Evolutionary conservation across 2,888 invertebrate species (phyloP), one percentile per base, ranked within the genome.

Genomic region (Periphyllus acericola): DNA sequence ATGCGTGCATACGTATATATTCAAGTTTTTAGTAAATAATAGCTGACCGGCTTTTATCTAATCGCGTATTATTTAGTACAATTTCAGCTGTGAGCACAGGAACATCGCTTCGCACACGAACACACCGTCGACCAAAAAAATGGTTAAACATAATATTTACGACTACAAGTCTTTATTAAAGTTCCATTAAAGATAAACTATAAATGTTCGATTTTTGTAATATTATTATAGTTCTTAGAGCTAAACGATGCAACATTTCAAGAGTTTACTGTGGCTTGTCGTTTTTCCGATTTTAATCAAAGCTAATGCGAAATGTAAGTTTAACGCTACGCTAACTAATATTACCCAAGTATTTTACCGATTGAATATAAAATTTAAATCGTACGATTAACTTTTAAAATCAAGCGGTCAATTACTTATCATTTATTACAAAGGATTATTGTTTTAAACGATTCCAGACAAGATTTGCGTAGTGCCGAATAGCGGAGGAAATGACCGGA

Each of bases 401-500:
- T 9, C 8, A 60, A 36, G 5, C 14, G 25, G 14, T 14, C 25
- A 34, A 79, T 25, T n/a, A 79, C 14, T n/a, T 9, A 76, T 60
- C n/a, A 36, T n/a, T 19, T 11, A 71, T 60, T 68, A 68, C 29
- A 25, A 52, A n/a, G 52, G 34, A 66, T 75, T 3, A 68, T 78
- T n/a, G 34, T 52, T 79, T 21, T 19, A 36, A 74, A 29, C 25
- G 4, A 34, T 89, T 89, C 9, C 78, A 89, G 89, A 85, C 40
- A 89, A 83, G 79, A 66, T 89, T 29, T 90, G 90, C 60, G 89
- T 89, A n/a, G 75, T 81, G 52, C 46, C 85, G 21, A 84, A n/a
- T 82, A 68, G 66, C n/a, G 68, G 72, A 19, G 66, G 32, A 8
- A 76, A 81, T 60, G 76, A 85, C 34, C 75, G 72, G 66, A 72